Evolutionary conservation across 2,113 vertebrate genomes (phyloP).

Genomic region (Aegypius monachus): DNA sequence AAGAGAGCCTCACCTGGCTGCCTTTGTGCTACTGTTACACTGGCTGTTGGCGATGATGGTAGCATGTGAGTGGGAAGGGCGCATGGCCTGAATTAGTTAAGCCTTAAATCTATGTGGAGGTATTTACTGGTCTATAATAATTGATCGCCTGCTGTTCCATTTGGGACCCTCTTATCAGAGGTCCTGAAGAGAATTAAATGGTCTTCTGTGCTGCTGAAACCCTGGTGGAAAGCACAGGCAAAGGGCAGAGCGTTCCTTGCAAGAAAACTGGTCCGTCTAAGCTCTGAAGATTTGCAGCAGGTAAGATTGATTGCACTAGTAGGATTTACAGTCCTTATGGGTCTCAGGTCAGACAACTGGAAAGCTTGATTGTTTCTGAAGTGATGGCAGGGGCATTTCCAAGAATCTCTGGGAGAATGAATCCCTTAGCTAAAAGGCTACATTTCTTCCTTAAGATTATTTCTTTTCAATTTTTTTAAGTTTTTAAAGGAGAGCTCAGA

Average conservation of each 20-base stretch:
- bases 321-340: conserved; percentile 3
- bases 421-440: background rate
- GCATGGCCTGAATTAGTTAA: background rate
- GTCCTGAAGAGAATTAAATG: background rate
- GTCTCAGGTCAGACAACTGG: conserved; percentile 13
- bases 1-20: background rate
- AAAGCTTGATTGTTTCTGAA: background rate
- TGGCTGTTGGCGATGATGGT: background rate
- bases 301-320: background rate
- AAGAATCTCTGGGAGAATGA: background rate
- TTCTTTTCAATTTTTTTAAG: background rate
- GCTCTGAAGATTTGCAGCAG: background rate
- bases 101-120: background rate
- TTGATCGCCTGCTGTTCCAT: background rate
- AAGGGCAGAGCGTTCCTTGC: background rate
- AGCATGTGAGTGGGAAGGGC: background rate
- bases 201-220: background rate
- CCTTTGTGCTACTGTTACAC: rapidly evolving
- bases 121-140: background rate
- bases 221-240: background rate
- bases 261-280: background rate
- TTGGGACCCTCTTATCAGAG: background rate
- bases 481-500: background rate
- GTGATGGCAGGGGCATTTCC: background rate
- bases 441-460: background rate